A percentile compares a stretch with the other conserved stretches of the same genome.
Conservation (phyloP, 2,888 invertebrate species). For the Euplexia lucipara region DNA sequence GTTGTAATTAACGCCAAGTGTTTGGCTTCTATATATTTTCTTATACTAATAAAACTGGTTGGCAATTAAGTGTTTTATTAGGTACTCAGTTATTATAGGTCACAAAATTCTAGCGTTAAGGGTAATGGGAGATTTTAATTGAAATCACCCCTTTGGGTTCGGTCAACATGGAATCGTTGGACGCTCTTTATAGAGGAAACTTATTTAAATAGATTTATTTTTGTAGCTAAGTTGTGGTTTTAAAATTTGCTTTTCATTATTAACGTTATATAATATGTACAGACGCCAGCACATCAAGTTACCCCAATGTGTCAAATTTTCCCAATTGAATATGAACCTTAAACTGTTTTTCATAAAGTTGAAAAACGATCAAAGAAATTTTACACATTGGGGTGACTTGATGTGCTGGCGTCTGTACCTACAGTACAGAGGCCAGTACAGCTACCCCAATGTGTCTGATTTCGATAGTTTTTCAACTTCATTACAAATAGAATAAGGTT, state of each 20-base stretch:
- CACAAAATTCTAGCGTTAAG: conserved; percentile 47
- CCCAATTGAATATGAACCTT: too few relatives aligned
- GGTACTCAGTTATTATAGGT: conserved; percentile 47
- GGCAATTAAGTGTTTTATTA: conserved; percentile 57
- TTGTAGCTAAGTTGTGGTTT: conserved; percentile 11
- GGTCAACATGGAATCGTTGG: conserved; percentile 30
- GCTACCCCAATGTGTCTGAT: too few relatives aligned
- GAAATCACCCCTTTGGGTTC: conserved; percentile 49
- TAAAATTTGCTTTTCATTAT: conserved; percentile 12
- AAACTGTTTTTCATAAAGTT: too few relatives aligned
- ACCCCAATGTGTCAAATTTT: too few relatives aligned
- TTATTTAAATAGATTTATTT: conserved; percentile 35
- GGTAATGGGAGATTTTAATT: conserved; percentile 48
- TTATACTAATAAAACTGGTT: conserved; percentile 62
- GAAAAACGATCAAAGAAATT: too few relatives aligned
- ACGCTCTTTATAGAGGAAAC: conserved; percentile 25
- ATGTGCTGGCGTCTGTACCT: too few relatives aligned
- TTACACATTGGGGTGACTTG: too few relatives aligned
- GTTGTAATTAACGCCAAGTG: conserved; percentile 62
- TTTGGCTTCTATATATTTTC: conserved; percentile 65
- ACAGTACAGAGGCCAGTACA: too few relatives aligned
- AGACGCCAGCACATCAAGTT: too few relatives aligned
- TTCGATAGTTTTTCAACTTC: too few relatives aligned
- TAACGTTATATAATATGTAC: too few relatives aligned
- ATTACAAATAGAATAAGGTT: too few relatives aligned